A percentile compares a stretch with the other conserved stretches of the same genome.
phyloP scores from a whole-genome alignment of 2,113 vertebrate genomes.

The Cyprinodon variegatus region DNA sequence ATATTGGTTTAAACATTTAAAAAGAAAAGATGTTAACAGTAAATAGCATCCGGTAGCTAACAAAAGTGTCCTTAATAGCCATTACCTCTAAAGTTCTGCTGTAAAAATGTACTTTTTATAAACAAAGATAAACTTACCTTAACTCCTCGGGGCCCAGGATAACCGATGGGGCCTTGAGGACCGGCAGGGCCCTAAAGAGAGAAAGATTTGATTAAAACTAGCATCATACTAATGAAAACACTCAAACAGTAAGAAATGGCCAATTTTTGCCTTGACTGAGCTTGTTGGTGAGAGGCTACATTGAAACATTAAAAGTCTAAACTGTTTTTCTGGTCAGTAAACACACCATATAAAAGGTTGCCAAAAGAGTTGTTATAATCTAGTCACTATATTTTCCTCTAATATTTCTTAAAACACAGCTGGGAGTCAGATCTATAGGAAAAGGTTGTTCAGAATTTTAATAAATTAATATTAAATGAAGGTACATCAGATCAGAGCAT shows the following conservation, averaged over 20 bases:
- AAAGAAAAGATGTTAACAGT: not conserved
- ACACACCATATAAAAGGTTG: too few species aligned
- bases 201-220: constrained; percentile 25
- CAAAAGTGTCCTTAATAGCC: not conserved
- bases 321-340: too few species aligned
- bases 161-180: constrained; percentile 94
- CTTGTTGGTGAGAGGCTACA: not conserved
- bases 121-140: constrained; percentile 85
- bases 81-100: not conserved
- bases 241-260: not conserved
- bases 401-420: too few species aligned
- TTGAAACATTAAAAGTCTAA: too few species aligned
- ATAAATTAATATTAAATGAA: too few species aligned
- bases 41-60: not conserved
- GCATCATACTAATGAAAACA: not conserved
- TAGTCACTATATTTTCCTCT: too few species aligned
- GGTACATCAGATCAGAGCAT: too few species aligned
- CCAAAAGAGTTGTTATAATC: too few species aligned
- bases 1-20: too few species aligned
- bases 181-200: constrained; percentile 89
- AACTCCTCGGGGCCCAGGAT: constrained; percentile 92
- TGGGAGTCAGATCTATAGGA: too few species aligned
- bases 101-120: not conserved
- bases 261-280: not conserved
- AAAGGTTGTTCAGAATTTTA: too few species aligned